A percentile compares a stretch with the other conserved stretches of the same genome.
Conservation (phyloP, 23 tunicate species). For the Trididemnum miniatum region DNA sequence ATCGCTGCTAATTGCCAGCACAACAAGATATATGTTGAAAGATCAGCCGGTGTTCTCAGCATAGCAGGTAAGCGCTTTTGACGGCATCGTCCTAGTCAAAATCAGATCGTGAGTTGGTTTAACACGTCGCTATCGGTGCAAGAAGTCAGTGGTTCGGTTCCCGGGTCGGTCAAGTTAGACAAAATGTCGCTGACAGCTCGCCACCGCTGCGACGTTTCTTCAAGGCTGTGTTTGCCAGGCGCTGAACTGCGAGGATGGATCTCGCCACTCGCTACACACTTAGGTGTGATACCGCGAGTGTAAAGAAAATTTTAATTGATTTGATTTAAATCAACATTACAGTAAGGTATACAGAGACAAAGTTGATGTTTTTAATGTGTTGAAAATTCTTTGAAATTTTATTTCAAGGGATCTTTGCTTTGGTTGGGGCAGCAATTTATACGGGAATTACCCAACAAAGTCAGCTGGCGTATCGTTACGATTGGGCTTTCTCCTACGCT, state of each 20-base stretch:
- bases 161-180: neutral
- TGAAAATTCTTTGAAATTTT: no score
- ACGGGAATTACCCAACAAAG: neutral
- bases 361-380: no score
- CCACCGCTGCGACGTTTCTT: neutral
- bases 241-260: no score
- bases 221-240: neutral
- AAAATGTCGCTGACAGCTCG: neutral
- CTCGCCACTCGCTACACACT: no score
- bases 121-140: neutral
- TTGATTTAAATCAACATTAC: no score
- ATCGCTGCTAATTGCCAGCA: slow-evolving; percentile 3
- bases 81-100: no score
- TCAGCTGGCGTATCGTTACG: neutral
- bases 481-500: neutral
- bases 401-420: neutral
- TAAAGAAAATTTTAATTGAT: neutral
- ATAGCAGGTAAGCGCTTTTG: slow-evolving; percentile 1
- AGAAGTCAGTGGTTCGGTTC: neutral
- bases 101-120: no score
- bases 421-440: slow-evolving; percentile 3
- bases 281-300: neutral
- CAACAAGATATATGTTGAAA: neutral
- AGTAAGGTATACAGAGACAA: no score
- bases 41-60: neutral